These are phyloP conservation scores for Cydia splendana DNA, from an alignment of 1,140 invertebrate species.

Conservation along the genomic window DNA sequence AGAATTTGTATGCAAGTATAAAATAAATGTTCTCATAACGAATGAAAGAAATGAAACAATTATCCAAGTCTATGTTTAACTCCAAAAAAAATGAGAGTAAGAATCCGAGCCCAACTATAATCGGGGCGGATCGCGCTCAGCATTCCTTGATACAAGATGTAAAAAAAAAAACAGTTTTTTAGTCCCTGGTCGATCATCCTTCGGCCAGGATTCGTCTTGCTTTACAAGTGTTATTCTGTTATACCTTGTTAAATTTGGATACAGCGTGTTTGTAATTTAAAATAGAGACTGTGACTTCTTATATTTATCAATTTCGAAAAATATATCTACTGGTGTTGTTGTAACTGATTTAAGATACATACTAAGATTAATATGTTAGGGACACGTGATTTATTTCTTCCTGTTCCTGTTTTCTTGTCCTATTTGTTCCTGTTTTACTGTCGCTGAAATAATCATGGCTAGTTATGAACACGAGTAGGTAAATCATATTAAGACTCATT, in stretches of 20 bases:
- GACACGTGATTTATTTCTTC: too few species aligned
- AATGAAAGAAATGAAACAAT: constrained; percentile 14
- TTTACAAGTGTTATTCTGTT: constrained; percentile 63
- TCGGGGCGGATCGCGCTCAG: constrained; percentile 8
- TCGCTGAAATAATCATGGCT: too few species aligned
- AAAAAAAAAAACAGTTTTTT: constrained; percentile 40
- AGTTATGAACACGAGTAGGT: too few species aligned
- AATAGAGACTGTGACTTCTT: constrained; percentile 22
- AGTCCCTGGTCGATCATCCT: constrained; percentile 35
- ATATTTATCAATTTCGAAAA: neutral
- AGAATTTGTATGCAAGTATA: neutral
- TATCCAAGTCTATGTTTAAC: constrained; percentile 21
- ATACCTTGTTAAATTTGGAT: constrained; percentile 41
- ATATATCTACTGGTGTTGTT: too few species aligned
- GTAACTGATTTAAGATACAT: neutral
- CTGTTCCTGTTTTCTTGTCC: too few species aligned
- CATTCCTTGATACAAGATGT: constrained; percentile 4
- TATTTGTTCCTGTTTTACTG: too few species aligned
- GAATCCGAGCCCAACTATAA: constrained; percentile 15
- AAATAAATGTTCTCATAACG: neutral
- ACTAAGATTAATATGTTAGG: neutral
- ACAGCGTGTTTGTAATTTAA: constrained; percentile 41
- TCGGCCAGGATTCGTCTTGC: constrained; percentile 67
- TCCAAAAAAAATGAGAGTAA: neutral
- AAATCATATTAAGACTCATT: too few species aligned